Base-by-base conservation (phyloP, 2,113 vertebrate genomes). In the Nestor notabilis region DNA sequence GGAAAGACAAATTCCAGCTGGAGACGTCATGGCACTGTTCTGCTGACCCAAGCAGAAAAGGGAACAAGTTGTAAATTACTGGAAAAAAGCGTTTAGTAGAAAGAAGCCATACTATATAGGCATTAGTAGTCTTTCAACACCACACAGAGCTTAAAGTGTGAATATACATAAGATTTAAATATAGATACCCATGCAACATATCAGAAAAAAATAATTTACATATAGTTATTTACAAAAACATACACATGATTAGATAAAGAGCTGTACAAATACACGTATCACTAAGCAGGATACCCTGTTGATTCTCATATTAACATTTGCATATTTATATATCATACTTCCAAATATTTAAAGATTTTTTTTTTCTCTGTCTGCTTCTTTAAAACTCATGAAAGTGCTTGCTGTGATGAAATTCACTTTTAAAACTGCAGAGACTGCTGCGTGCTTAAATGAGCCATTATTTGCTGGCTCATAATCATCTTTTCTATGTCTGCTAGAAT, bases 401-500 rank as follows among this genome's bases (percentile, higher is more conserved):
- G 74, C 11, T 37, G 41, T 33, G 64, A 95, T 37, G 37, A 90
- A 91, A 89, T 39, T 81, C 29, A 60, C 55, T 83, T 88, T 68
- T 83, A 93, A 80, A 97, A 96, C 31, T 85, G 35, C 41, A 87
- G 64, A 95, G 76, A 95, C 72, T 95, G 52, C 71, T 87, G 44
- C 2, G 4, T 91, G 86, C 52, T 44, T 89, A 86, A 95, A 49
- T 8, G 43, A 95, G 69, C 83, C 61, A 95, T 95, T 97, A 97
- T 91, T 94, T 97, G 29, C 75, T 93, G 31, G 41, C 72, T 96
- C 52, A 79, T 77, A 97, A 92, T 82, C 44, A 91, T 92, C 87
- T 95, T 95, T 89, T 89, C 95, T 92, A 61, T 94, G 93, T 96
- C 95, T 97, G 53, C 94, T 96, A 92, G 84, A 96, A 92, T 94